Base-by-base conservation (phyloP, 1,140 invertebrate genomes). In the Heliconius himera region DNA sequence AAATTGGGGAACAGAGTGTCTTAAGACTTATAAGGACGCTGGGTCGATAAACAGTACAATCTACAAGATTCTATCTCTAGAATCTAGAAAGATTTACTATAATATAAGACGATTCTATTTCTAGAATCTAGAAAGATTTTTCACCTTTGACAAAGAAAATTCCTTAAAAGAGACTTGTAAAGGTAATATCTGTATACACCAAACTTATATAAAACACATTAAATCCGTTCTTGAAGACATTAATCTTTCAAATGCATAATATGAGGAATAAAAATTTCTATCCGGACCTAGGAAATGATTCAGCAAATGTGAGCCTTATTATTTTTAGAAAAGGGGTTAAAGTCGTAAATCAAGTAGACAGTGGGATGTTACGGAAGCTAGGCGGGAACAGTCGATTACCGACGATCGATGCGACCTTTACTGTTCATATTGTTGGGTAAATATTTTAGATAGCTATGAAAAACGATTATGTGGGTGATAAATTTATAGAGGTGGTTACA, bases 331-430 rank as follows among this genome's bases (percentile, higher is more conserved):
- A 78, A 78, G 70, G 20, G 49, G 76, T 60, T 38, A 78, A 18
- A 73, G 70, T 78, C 71, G 76, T 78, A 78, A 78, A 78, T 78
- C 76, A 78, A 73, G 13, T n/a, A 46, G 76, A 78, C 76, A 73
- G 29, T 78, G 76, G 66, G 38, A 76, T 76, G 51, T 46, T 70
- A 56, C 76, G 22, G 70, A 56, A 56, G 29, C 71, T 66, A 78
- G 77, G 38, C 66, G 77, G 77, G 72, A 73, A 56, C 77, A 74
- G 41, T 74, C 77, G 77, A 78, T 78, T 73, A 81, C 75, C 41
- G 46, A 73, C 79, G 74, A 80, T 77, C 74, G 79, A 80, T 77
- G 79, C 76, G 79, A 80, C 71, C 74, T 74, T 75, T 80, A 41
- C 73, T 71, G 38, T 72, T 77, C 75, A 77, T 54, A 76, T 76